A percentile compares a stretch with the other conserved stretches of the same genome.
Conservation (phyloP, 1,140 invertebrate species). For the Mamestra configurata region DNA sequence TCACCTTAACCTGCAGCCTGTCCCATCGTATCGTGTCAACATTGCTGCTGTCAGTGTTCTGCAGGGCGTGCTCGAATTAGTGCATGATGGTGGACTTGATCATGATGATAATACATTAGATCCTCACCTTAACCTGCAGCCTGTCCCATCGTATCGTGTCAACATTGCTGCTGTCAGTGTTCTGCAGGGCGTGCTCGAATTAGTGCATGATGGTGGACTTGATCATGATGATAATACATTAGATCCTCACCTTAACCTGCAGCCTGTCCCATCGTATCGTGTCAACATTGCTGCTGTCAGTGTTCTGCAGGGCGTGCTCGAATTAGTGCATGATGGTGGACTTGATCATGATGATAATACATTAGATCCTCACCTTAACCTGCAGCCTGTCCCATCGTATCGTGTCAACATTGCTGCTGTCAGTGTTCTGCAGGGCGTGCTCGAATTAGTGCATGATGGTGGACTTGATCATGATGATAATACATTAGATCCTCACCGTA, state of each 20-base stretch:
- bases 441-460: conserved; percentile 81
- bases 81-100: conserved; percentile 78
- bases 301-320: conserved; percentile 65
- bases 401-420: conserved; percentile 68
- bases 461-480: conserved; percentile 77
- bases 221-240: no score
- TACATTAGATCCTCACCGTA: conserved; percentile 67
- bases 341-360: no score
- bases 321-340: conserved; percentile 81
- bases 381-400: conserved; percentile 82
- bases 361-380: conserved; percentile 70
- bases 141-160: conserved; percentile 80
- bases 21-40: conserved; percentile 79
- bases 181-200: conserved; percentile 70
- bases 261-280: conserved; percentile 79
- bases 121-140: conserved; percentile 74
- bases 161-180: conserved; percentile 68
- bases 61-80: conserved; percentile 73
- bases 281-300: conserved; percentile 70
- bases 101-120: no score
- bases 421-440: conserved; percentile 66
- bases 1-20: conserved; percentile 75
- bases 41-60: conserved; percentile 70
- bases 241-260: conserved; percentile 74
- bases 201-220: conserved; percentile 78